Evolutionary conservation across 1,140 invertebrate species (phyloP), one percentile per base, ranked within the genome.

Genomic region (Cotesia chilonis): DNA sequence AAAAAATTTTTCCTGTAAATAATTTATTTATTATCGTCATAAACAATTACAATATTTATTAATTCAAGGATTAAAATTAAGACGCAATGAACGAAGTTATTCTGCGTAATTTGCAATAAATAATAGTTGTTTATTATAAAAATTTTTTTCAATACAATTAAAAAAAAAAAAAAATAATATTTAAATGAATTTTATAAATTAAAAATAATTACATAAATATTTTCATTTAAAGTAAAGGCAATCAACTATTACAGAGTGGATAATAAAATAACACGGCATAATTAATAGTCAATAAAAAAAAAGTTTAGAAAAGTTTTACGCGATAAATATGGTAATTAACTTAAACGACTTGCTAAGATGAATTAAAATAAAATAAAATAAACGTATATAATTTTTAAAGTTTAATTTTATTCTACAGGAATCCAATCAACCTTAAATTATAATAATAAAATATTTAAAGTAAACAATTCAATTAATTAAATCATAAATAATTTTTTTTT

Each of bases 261-360:
- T 14, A 20, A 37, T 20, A 55, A 64, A 37, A 64, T 64, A n/a
- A 1, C 9, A 12, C 52, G 4, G n/a, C 36, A 17, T 68, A 36
- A 3, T 17, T 38, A n/a, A 57, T 35, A 59, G 12, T 6, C 17
- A 65, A 65, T 41, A 65, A 17, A 65, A 47, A 65, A 47, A 68
- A 59, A 35, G 35, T 36, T 38, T 7, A 63, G 28, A 61, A 9
- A 38, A 70, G 38, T 17, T 63, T 67, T 20, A 57, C 61, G 52
- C 63, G 70, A 72, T 54, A 73, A 78, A 72, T 75, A 79, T 78
- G 78, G 57, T 80, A 80, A 79, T 47, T 47, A 47, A 47, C 41
- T 76, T 36, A 81, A 82, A 73, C 63, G 63, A 79, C 74, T 76
- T 67, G 73, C 72, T 76, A 66, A 57, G 57, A 64, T 38, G 20